These are phyloP conservation scores for Flexamia atlantica DNA, from an alignment of 2,888 invertebrate species.

Conservation along the genomic window DNA sequence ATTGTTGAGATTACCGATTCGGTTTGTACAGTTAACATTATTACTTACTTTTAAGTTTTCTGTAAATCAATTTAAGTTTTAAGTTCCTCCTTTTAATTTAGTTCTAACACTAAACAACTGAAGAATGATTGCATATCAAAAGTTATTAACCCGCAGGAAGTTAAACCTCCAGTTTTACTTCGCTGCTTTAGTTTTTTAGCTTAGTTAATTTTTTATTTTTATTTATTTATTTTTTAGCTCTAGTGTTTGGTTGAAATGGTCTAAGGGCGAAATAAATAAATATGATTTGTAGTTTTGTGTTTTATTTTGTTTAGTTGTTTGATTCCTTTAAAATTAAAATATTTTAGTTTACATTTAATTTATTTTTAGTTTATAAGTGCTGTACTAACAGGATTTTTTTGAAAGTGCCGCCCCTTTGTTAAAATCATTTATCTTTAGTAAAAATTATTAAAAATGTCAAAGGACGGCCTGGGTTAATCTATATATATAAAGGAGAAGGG, in stretches of 20 bases:
- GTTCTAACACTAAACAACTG: constrained; percentile 53
- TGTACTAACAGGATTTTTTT: too few relatives aligned
- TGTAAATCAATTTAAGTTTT: constrained; percentile 31
- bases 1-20: constrained; percentile 30
- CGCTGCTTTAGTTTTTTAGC: constrained; percentile 55
- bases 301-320: constrained; percentile 47
- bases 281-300: constrained; percentile 48
- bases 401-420: too few relatives aligned
- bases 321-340: constrained; percentile 1
- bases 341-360: constrained; percentile 6
- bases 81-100: constrained; percentile 53
- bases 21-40: constrained; percentile 51
- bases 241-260: constrained; percentile 57
- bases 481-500: too few relatives aligned
- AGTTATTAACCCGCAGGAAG: constrained; percentile 54
- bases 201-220: constrained; percentile 48
- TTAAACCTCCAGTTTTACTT: not conserved
- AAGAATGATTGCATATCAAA: constrained; percentile 61
- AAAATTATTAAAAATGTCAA: too few relatives aligned
- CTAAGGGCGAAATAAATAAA: constrained; percentile 52
- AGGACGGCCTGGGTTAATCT: too few relatives aligned
- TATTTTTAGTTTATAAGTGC: not conserved
- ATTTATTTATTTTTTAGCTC: constrained; percentile 47
- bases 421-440: too few relatives aligned
- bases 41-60: constrained; percentile 39